Conservation (phyloP, 2,888 invertebrate species). For the Apantesis nais region DNA sequence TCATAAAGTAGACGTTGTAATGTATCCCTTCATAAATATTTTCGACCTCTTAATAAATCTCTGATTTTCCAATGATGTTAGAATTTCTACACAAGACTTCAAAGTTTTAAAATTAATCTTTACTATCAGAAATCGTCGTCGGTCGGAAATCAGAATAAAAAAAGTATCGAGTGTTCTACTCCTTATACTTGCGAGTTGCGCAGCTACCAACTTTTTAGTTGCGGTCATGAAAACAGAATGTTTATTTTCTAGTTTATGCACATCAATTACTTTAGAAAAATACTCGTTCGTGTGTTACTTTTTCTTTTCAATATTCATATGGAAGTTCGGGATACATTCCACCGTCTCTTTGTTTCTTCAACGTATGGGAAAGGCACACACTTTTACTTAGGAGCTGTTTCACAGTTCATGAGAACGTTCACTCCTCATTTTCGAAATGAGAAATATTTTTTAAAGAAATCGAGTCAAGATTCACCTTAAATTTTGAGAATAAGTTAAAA, state of each 20-base stretch:
- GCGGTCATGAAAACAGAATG: background rate
- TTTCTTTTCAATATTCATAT: slow-evolving; percentile 29
- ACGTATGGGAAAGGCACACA: slow-evolving; percentile 49
- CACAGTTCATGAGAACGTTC: slow-evolving; percentile 40
- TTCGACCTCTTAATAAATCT: too few relatives aligned
- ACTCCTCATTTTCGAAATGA: slow-evolving; percentile 34
- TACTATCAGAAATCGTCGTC: too few relatives aligned
- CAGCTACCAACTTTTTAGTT: background rate
- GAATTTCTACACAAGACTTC: too few relatives aligned
- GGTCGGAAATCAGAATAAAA: too few relatives aligned
- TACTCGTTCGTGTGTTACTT: slow-evolving; percentile 15
- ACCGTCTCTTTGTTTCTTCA: slow-evolving; percentile 37
- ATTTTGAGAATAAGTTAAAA: slow-evolving; percentile 37
- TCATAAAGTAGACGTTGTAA: slow-evolving; percentile 37
- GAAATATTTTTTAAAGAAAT: slow-evolving; percentile 28
- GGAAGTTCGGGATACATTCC: slow-evolving; percentile 40
- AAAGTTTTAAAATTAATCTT: too few relatives aligned
- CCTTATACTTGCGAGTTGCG: background rate
- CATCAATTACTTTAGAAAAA: slow-evolving; percentile 14
- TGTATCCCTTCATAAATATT: slow-evolving; percentile 39
- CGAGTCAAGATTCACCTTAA: slow-evolving; percentile 35
- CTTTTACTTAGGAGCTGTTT: slow-evolving; percentile 43
- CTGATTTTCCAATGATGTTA: too few relatives aligned
- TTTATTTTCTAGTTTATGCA: background rate
- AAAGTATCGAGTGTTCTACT: background rate